phyloP scores from a whole-genome alignment of 2,113 vertebrate species.

The Entosphenus tridentatus region DNA sequence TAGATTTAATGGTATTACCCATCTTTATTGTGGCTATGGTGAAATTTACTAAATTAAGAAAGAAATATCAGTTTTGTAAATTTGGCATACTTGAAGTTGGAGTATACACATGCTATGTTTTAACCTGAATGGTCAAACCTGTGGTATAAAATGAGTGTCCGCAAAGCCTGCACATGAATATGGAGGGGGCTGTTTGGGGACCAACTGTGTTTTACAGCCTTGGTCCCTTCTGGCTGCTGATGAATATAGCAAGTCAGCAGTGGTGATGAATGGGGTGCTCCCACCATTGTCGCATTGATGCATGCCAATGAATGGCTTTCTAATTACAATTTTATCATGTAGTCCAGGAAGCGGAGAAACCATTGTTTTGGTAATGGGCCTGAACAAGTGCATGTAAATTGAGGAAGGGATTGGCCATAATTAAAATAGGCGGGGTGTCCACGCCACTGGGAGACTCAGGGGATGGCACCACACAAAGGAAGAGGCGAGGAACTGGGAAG shows the following conservation, averaged over 20 bases:
- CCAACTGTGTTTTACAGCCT: background rate
- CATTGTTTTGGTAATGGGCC: background rate
- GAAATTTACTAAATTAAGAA: no score
- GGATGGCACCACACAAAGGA: background rate
- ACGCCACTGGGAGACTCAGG: background rate
- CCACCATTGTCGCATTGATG: background rate
- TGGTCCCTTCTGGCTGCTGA: conserved; percentile 6
- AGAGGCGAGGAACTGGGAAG: background rate
- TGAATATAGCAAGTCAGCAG: conserved; percentile 6
- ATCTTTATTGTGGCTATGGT: no score
- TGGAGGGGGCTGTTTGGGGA: no score
- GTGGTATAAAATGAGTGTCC: no score
- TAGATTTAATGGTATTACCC: no score
- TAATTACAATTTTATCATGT: conserved; percentile 6
- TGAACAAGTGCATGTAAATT: conserved; percentile 5
- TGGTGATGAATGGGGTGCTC: background rate
- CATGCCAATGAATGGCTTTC: conserved; percentile 5
- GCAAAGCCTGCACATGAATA: no score
- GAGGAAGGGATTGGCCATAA: background rate
- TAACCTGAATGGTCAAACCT: no score
- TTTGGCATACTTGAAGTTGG: no score
- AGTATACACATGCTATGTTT: no score
- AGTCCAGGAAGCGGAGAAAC: background rate
- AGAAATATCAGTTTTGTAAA: no score
- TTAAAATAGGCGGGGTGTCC: conserved; percentile 1